These are phyloP conservation scores for Pristionchus maxplancki DNA, from an alignment of 2,888 invertebrate species.

Conservation along the genomic window DNA sequence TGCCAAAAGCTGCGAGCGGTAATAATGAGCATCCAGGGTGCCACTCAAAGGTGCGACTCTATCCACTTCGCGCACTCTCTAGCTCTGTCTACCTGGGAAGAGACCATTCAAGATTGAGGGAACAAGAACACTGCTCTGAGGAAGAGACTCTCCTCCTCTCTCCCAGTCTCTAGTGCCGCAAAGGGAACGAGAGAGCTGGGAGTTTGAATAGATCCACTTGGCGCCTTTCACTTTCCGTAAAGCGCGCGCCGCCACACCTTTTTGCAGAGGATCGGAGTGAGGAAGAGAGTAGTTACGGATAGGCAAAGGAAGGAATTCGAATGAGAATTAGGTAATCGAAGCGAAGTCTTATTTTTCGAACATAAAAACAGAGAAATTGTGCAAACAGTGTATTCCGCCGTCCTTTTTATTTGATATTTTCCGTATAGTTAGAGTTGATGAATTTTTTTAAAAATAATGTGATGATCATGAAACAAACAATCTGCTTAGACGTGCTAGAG, in stretches of 20 bases:
- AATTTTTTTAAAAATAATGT: no score
- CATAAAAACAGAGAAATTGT: no score
- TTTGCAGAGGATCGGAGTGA: neutral
- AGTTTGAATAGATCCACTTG: neutral
- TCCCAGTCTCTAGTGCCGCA: neutral
- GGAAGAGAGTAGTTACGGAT: neutral
- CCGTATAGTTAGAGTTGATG: no score
- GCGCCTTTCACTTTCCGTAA: neutral
- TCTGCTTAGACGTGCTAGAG: no score
- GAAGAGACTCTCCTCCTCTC: neutral
- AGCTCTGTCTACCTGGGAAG: neutral
- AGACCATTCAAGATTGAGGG: neutral
- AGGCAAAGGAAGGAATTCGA: no score
- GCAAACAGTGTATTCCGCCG: no score
- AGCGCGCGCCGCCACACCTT: neutral
- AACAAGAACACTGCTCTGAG: neutral
- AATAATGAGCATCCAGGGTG: slow-evolving; percentile 24
- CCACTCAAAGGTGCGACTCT: neutral
- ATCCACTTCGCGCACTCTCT: neutral
- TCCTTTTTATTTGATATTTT: no score
- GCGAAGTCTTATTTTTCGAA: no score
- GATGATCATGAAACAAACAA: no score
- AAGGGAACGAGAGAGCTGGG: neutral
- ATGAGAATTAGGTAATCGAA: no score
- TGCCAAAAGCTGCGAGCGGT: slow-evolving; percentile 1